A percentile compares a stretch with the other conserved stretches of the same genome.
phyloP scores from a whole-genome alignment of 1,140 invertebrate species.

The Drosophila nigrodunni region DNA sequence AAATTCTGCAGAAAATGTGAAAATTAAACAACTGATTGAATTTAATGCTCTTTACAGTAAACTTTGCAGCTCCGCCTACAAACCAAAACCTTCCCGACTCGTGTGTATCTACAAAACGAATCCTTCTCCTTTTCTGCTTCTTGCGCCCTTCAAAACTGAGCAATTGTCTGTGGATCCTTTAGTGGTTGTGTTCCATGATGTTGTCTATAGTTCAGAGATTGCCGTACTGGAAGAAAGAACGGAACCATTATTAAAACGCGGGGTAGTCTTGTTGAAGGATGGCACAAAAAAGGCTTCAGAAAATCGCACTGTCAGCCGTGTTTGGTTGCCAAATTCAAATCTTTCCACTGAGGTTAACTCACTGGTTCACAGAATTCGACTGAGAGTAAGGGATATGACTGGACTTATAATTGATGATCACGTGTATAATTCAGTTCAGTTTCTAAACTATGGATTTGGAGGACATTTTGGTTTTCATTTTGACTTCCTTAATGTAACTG shows the following conservation, averaged over 20 bases:
- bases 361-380: slow-evolving; percentile 91
- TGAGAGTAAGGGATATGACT: slow-evolving; percentile 90
- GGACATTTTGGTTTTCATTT: slow-evolving; percentile 89
- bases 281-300: slow-evolving; percentile 96
- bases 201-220: slow-evolving; percentile 95
- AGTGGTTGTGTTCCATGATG: slow-evolving; percentile 94
- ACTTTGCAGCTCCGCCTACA: slow-evolving; percentile 91
- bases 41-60: rapidly evolving
- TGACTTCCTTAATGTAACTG: slow-evolving; percentile 86
- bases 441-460: slow-evolving; percentile 89
- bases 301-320: slow-evolving; percentile 96
- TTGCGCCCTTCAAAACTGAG: slow-evolving; percentile 96
- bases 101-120: slow-evolving; percentile 92
- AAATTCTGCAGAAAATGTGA: not conserved
- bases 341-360: slow-evolving; percentile 85
- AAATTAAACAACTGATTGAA: not conserved
- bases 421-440: slow-evolving; percentile 85
- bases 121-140: slow-evolving; percentile 90
- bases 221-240: slow-evolving; percentile 92
- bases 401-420: slow-evolving; percentile 85
- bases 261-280: slow-evolving; percentile 90
- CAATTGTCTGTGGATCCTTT: slow-evolving; percentile 92
- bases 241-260: slow-evolving; percentile 93
- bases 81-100: slow-evolving; percentile 84
- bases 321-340: slow-evolving; percentile 88